Evolutionary conservation across 2,888 invertebrate genomes (phyloP), one percentile per base, ranked within the genome.

Genomic region (Spisula solida): DNA sequence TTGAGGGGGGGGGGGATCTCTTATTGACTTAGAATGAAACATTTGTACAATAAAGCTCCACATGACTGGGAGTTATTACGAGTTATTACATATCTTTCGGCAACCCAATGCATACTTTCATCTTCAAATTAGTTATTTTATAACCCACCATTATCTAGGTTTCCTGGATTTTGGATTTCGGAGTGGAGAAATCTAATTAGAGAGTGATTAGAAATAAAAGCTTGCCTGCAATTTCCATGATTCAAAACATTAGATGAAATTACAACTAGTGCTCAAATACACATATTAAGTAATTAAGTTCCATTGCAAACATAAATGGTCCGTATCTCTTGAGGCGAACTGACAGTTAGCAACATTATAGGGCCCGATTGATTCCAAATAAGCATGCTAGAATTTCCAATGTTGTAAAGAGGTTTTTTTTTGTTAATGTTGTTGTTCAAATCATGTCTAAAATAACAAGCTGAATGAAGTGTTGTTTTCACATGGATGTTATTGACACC

Each of bases 331-430:
- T 6, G 60, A 25, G 60, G n/a, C 8, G 25, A 25, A 51, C 20
- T 66, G 25, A 66, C n/a, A 25, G 60, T 25, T 66, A 25, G n/a
- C 25, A 5, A 66, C 25, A 66, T 66, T 66, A 66, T 25, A 25
- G 25, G 60, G 8, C 25, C 41, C 10, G 60, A 66, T 66, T 66
- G 60, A 66, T 25, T 66, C 60, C 60, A 66, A 25, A 66, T 75
- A 75, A 31, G 31, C 75, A 75, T 75, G 75, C 75, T 75, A 34
- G 75, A 34, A 31, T 75, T 34, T 75, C 75, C 34, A 34, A 75
- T 75, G 34, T 75, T 75, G 31, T 34, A 75, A 75, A 16, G 4
- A 12, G 31, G 5, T 70, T 70, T 70, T 25, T 56, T 20, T 16
- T 5, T 20, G 20, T 55, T 55, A n/a, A 2, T 25, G n/a, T 8